A percentile compares a stretch with the other conserved stretches of the same genome.
phyloP scores from a whole-genome alignment of 2,113 vertebrate species.

The Procavia capensis region DNA sequence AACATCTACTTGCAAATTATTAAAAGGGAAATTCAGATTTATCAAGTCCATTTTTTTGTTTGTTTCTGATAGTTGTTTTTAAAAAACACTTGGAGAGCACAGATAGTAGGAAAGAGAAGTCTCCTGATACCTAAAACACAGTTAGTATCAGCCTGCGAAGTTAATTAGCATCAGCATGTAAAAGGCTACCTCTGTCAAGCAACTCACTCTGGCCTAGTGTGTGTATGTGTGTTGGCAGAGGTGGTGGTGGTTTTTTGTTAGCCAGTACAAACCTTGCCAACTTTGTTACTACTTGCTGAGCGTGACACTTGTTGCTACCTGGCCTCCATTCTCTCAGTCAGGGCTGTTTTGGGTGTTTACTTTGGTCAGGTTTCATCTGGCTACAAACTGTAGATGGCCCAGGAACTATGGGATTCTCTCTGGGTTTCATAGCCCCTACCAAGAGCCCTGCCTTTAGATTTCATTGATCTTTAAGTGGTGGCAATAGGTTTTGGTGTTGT shows the following conservation, averaged over 20 bases:
- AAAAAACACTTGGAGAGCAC: background rate
- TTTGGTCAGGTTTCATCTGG: background rate
- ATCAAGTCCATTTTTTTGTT: conserved; percentile 17
- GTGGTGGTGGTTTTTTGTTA: background rate
- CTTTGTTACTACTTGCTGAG: background rate
- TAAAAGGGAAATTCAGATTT: background rate
- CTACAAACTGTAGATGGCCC: background rate
- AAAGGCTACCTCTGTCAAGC: background rate
- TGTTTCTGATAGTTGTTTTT: conserved; percentile 36
- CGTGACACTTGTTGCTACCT: background rate
- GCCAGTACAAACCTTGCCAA: background rate
- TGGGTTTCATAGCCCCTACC: background rate
- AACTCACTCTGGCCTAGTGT: background rate
- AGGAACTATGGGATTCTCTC: background rate
- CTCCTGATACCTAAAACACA: background rate
- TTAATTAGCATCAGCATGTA: background rate
- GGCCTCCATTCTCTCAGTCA: background rate
- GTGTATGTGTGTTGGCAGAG: background rate
- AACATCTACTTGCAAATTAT: background rate
- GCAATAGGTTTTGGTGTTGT: background rate
- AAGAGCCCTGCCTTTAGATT: background rate
- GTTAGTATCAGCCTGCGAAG: background rate
- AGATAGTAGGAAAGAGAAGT: background rate
- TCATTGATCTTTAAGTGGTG: background rate
- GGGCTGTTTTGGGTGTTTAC: background rate